Base-by-base conservation (phyloP, 37 sponge, comb jelly and placozoan species). In the Tethya wilhelma region DNA sequence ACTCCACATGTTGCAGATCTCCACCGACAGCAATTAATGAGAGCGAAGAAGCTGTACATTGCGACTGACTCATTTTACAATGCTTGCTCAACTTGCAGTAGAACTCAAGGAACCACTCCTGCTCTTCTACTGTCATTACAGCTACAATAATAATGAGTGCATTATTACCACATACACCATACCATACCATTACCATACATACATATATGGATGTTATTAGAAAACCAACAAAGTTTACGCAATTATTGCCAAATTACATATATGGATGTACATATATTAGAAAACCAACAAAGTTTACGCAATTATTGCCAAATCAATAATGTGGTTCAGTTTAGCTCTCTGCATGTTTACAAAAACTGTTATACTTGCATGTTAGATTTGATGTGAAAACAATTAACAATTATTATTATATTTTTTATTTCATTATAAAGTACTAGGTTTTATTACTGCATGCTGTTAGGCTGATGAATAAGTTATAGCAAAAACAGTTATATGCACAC, bases 91-190 rank as follows among this genome's bases (percentile, higher is more conserved):
- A 45, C 63, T 81, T 44, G 44, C 73, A 43, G 64, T 81, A 81
- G n/a, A 59, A 59, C 33, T 81, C 22, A 22, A 70, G 40, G 42
- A 81, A 81, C 81, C 81, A 81, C 23, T 28, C 33, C 1, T 42
- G 43, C 72, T 69, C 41, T 9, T 81, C 81, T 25, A 44, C 19
- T 19, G 72, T 41, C 81, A 81, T 46, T 57, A 73, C 74, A 73
- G 38, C 67, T 67, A 32, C 19, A 67, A 38, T 12, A 60, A 60
- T 60, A 49, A 49, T 49, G 14, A 49, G 14, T 49, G n/a, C n/a
- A n/a, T n/a, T n/a, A n/a, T n/a, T n/a, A n/a, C n/a, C n/a, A n/a
- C n/a, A n/a, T n/a, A n/a, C n/a, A n/a, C n/a, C n/a, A n/a, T n/a
- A n/a, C n/a, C n/a, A n/a, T n/a, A n/a, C n/a, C n/a, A n/a, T n/a